phyloP scores from a whole-genome alignment of 1,140 invertebrate species.

The Pseudachorutes palmiensis region DNA sequence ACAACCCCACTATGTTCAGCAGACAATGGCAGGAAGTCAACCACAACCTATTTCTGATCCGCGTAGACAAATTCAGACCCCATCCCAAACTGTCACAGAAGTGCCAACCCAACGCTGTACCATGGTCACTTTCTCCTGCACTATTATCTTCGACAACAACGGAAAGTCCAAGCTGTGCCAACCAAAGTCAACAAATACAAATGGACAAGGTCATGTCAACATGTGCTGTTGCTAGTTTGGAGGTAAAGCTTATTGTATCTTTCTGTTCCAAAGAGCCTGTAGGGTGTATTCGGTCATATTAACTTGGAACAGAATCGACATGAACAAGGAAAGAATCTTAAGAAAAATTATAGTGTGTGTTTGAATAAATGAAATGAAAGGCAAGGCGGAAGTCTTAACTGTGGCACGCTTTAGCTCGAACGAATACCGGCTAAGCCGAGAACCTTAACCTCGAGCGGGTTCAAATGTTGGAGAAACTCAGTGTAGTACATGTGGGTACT shows the following conservation, averaged over 20 bases:
- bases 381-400: too few relatives aligned
- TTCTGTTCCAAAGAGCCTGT: not conserved
- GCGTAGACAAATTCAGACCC: not conserved
- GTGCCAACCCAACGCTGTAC: not conserved
- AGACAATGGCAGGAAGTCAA: not conserved
- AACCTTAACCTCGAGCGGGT: slow-evolving; percentile 17
- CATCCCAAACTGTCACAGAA: not conserved
- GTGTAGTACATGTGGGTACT: slow-evolving; percentile 26
- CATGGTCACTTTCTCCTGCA: slow-evolving; percentile 21
- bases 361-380: not conserved
- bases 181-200: slow-evolving; percentile 11
- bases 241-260: not conserved
- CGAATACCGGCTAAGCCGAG: slow-evolving; percentile 14
- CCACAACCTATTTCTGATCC: not conserved
- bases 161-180: slow-evolving; percentile 23
- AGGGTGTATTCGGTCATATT: too few relatives aligned
- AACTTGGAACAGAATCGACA: too few relatives aligned
- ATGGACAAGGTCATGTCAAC: not conserved
- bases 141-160: slow-evolving; percentile 26
- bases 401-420: not conserved
- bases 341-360: too few relatives aligned
- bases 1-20: not conserved
- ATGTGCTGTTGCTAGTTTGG: slow-evolving; percentile 16
- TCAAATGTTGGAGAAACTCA: slow-evolving; percentile 29
- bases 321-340: too few relatives aligned